Evolutionary conservation across 2,113 vertebrate species (phyloP).

Genomic region (Myxocyprinus asiaticus): DNA sequence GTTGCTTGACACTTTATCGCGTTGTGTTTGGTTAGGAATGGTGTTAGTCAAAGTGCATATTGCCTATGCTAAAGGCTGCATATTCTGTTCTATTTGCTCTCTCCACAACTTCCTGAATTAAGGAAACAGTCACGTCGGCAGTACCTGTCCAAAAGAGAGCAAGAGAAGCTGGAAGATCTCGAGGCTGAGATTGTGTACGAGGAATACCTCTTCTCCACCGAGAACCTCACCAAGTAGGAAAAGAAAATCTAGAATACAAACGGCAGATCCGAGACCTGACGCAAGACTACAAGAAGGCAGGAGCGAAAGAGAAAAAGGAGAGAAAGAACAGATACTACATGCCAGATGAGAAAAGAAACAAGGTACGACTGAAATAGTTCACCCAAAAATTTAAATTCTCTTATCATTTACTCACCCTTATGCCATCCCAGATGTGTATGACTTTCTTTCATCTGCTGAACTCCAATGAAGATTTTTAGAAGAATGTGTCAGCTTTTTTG

Average conservation of each 20-base stretch:
- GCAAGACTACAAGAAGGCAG: conserved; percentile 84
- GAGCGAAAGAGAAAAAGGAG: conserved; percentile 83
- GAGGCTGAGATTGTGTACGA: conserved; percentile 88
- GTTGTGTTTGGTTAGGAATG: too few relatives aligned
- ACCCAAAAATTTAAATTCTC: too few relatives aligned
- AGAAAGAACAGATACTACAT: conserved; percentile 89
- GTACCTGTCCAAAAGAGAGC: conserved; percentile 86
- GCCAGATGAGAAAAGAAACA: conserved; percentile 84
- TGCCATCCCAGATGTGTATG: too few relatives aligned
- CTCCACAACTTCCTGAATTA: conserved; percentile 83
- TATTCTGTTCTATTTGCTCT: too few relatives aligned
- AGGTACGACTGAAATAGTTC: conserved; percentile 68
- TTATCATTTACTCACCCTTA: too few relatives aligned
- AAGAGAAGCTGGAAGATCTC: conserved; percentile 91
- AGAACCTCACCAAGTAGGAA: conserved; percentile 73
- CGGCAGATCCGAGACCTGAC: conserved; percentile 84
- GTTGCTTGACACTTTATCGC: too few relatives aligned
- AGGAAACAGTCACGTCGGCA: conserved; percentile 87
- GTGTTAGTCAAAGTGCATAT: too few relatives aligned
- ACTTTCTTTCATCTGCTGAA: too few relatives aligned
- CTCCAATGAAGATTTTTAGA: too few relatives aligned
- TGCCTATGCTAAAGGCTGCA: too few relatives aligned
- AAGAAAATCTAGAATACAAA: conserved; percentile 80
- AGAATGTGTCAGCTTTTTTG: too few relatives aligned
- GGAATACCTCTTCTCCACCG: conserved; percentile 82